A percentile compares a stretch with the other conserved stretches of the same genome.
phyloP scores from a whole-genome alignment of 2,888 invertebrate genomes.

The Lithophane semibrunnea region DNA sequence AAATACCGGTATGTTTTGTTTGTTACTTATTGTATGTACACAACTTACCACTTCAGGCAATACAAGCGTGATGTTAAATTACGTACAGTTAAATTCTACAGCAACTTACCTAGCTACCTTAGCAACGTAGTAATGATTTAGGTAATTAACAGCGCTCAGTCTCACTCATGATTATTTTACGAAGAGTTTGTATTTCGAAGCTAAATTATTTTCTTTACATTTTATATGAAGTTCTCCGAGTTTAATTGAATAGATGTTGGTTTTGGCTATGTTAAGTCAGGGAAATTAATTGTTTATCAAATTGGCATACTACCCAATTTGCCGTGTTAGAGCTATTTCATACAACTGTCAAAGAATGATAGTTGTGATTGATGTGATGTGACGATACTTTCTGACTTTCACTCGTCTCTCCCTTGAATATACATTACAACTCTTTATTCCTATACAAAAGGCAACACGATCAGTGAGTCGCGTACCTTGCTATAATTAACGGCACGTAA shows the following conservation, averaged over 20 bases:
- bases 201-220: slow-evolving; percentile 23
- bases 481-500: slow-evolving; percentile 57
- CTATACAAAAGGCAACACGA: slow-evolving; percentile 21
- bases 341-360: background rate
- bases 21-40: no score
- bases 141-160: slow-evolving; percentile 30
- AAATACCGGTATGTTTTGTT: no score
- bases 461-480: slow-evolving; percentile 37
- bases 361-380: background rate
- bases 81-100: slow-evolving; percentile 25
- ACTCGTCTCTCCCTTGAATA: no score
- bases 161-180: slow-evolving; percentile 35
- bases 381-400: background rate
- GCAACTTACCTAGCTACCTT: slow-evolving; percentile 8
- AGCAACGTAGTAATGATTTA: slow-evolving; percentile 20
- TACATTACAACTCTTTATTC: background rate
- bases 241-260: background rate
- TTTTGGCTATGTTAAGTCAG: background rate
- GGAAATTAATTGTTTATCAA: background rate
- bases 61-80: background rate
- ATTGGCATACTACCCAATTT: background rate
- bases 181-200: slow-evolving; percentile 15
- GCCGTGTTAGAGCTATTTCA: background rate
- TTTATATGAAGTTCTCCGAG: slow-evolving; percentile 1
- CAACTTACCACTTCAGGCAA: background rate